Conservation (phyloP, 2,797 vertebrate species). For the Melanotaenia maccullochi region DNA sequence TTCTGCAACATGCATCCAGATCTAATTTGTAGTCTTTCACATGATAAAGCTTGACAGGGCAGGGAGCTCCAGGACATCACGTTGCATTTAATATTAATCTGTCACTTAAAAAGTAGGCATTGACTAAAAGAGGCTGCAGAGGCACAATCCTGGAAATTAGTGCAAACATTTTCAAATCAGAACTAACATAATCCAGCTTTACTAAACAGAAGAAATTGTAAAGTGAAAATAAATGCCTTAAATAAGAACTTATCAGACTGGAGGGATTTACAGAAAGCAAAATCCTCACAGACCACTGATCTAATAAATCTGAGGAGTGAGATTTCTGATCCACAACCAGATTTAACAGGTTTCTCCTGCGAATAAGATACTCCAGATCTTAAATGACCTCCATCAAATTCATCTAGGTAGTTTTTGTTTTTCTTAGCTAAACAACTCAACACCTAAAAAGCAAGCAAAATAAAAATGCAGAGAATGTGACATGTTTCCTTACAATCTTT, state of each 20-base stretch:
- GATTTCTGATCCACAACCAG: neutral
- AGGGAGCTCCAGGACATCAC: neutral
- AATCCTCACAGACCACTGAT: too few relatives aligned
- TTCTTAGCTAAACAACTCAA: neutral
- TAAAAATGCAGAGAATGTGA: neutral
- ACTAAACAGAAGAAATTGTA: neutral
- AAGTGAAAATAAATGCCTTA: neutral
- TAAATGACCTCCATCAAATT: neutral
- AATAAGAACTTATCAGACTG: neutral
- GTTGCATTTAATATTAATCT: neutral
- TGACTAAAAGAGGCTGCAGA: neutral
- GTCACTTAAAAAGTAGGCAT: neutral
- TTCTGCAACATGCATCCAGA: constrained; percentile 17
- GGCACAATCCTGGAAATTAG: neutral
- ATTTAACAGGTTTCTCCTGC: neutral
- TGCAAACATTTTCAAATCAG: neutral
- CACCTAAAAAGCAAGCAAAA: neutral
- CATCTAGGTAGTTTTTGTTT: neutral
- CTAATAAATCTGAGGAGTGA: neutral
- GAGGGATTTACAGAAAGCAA: neutral
- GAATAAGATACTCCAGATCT: neutral
- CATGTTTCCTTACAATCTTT: neutral
- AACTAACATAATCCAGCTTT: neutral
- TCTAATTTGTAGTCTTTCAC: neutral
- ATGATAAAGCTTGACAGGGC: neutral